These are phyloP conservation scores for Abramis brama DNA, from an alignment of 2,113 vertebrate species.

Conservation along the genomic window DNA sequence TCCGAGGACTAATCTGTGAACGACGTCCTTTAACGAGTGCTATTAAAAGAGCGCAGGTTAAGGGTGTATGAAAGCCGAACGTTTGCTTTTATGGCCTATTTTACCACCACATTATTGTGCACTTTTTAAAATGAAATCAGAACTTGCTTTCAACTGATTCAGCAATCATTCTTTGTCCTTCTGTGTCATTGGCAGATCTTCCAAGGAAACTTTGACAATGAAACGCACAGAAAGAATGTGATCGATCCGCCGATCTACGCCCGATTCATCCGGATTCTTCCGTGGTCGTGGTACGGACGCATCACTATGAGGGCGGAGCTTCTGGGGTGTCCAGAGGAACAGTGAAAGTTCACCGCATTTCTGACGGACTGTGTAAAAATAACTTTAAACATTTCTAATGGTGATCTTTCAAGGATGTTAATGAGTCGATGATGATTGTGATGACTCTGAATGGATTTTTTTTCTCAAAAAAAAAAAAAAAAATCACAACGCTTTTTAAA, in stretches of 20 bases:
- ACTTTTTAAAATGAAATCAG: not conserved
- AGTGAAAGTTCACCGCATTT: constrained; percentile 67
- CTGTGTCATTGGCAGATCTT: constrained; percentile 76
- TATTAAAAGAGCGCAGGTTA: constrained; percentile 16
- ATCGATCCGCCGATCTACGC: constrained; percentile 84
- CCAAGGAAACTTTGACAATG: constrained; percentile 89
- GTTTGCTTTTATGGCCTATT: not conserved
- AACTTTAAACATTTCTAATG: not conserved
- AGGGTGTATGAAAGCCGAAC: not conserved
- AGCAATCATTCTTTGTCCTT: not conserved
- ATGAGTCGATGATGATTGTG: constrained; percentile 4
- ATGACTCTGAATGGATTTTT: constrained; percentile 22
- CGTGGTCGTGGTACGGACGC: constrained; percentile 88
- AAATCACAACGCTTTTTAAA: not conserved
- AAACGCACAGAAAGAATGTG: constrained; percentile 86
- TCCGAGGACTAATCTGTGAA: constrained; percentile 21
- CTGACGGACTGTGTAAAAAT: constrained; percentile 18
- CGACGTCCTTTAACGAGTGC: constrained; percentile 23
- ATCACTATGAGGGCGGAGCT: constrained; percentile 86
- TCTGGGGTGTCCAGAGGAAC: constrained; percentile 82
- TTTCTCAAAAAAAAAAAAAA: not conserved
- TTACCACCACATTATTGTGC: not conserved
- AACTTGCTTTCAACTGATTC: not conserved
- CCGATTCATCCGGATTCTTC: constrained; percentile 81
- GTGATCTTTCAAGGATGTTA: constrained; percentile 2